Base-by-base conservation (phyloP, 1,140 invertebrate species). In the Papilio dardanus region DNA sequence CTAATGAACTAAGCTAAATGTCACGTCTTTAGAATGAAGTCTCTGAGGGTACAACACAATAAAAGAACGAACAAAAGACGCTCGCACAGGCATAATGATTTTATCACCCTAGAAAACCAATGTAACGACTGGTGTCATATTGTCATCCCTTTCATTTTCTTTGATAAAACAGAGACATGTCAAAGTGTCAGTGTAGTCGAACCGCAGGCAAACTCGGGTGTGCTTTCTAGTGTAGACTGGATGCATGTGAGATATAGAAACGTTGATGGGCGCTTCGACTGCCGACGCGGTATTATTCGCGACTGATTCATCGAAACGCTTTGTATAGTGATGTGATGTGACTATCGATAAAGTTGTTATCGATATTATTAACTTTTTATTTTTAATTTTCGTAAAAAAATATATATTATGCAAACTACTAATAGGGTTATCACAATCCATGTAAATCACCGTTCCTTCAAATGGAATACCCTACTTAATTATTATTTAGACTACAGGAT, bases 241-340 rank as follows among this genome's bases (percentile, higher is more conserved):
- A 8, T 19, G 65, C 65, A 42, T 71, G 76, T 78, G 76, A 78
- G 77, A 77, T 79, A 77, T 77, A 62, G 24, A 12, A 28, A 28
- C 3, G 24, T 66, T 21, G 75, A 69, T 62, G 74, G 74, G 76
- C 19, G 50, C 19, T 28, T 62, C 24, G 24, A 24, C 30, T 31
- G 40, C 37, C 65, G 30, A 35, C 65, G 65, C 33, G 75, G 77
- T 82, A 83, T 83, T 85, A 83, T 85, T 82, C 78, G 83, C 79
- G 74, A 69, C 73, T 77, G 76, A 80, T 79, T 78, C 80, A 80
- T 78, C 67, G 74, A 73, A 73, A 77, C 54, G 75, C 79, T 74
- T 66, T 50, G 6, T 21, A 5, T 73, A 31, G 65, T 50, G 74
- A 68, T 68, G 65, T 35, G n/a, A 68, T 21, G 33, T 14, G 7